Evolutionary conservation across 2,797 vertebrate species (phyloP).

Genomic region (Eulemur coronatus): DNA sequence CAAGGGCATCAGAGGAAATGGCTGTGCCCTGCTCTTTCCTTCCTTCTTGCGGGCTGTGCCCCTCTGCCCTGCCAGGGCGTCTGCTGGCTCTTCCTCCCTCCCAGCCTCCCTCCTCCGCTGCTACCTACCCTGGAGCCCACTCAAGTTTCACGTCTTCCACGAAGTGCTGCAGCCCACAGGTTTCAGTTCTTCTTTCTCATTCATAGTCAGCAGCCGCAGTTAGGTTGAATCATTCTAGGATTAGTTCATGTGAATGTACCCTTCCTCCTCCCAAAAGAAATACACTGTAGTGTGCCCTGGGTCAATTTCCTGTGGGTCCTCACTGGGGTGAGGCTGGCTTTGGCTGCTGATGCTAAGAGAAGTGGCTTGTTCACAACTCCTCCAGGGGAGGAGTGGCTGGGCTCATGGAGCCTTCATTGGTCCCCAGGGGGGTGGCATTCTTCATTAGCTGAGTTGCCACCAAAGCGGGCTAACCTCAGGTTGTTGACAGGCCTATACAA

Average conservation of each 20-base stretch:
- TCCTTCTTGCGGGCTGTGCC: neutral
- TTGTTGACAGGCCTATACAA: neutral
- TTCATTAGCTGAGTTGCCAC: neutral
- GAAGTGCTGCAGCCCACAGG: neutral
- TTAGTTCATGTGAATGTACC: neutral
- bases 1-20: neutral
- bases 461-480: neutral
- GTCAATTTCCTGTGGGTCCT: neutral
- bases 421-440: neutral
- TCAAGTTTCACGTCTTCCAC: slow-evolving; percentile 45
- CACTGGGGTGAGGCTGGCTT: neutral
- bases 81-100: neutral
- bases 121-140: neutral
- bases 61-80: neutral
- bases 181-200: slow-evolving; percentile 50
- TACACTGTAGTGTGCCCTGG: neutral
- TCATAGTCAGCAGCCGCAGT: slow-evolving; percentile 40
- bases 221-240: slow-evolving; percentile 60
- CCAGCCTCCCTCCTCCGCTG: neutral
- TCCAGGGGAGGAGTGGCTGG: neutral
- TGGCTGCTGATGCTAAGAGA: neutral
- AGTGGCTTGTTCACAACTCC: neutral
- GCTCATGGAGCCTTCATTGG: neutral
- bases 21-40: neutral
- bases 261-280: neutral